Evolutionary conservation across 2,797 vertebrate genomes (phyloP), one percentile per base, ranked within the genome.

Genomic region (Enteromius radiatus): DNA sequence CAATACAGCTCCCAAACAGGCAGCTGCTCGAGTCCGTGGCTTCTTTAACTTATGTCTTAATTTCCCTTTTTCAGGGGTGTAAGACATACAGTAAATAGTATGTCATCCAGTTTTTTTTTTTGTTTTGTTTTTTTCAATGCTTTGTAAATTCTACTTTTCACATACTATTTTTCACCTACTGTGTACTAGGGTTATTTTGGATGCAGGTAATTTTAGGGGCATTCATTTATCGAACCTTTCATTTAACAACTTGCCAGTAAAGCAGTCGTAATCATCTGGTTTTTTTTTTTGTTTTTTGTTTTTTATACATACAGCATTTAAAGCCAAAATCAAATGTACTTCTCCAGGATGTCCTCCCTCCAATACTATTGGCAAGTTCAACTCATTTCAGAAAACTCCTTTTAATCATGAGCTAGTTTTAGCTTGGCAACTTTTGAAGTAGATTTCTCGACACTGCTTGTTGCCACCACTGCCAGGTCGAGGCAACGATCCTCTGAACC

Each of bases 391-490:
- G 52, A 45, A 56, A 71, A 70, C n/a, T 15, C 9, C 14, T 74
- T 64, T 52, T 74, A 73, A 80, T 71, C 54, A 81, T 49, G 11
- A 71, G 52, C 3, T 1, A 15, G 5, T 26, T 74, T 17, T 49
- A 38, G 21, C n/a, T 61, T 74, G 59, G 9, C 41, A 81, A 73
- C 1, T 73, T 36, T 49, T 12, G 19, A 64, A 64, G 41, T 36
- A 14, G 41, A 8, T 63, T 81, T 5, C 14, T 61, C 21, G 23
- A 47, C 26, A 12, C 41, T 81, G 28, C 7, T n/a, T 64, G 28
- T 47, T 81, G 61, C 59, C 26, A 61, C 59, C 59, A 15, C 26
- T 61, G 59, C 31, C 61, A 82, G 70, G n/a, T 28, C 41, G 45
- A 67, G 17, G 43, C 11, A 82, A 54, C 1, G 11, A 52, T 64